Evolutionary conservation across 2,113 vertebrate species (phyloP).

Genomic region (Arenaria interpres): DNA sequence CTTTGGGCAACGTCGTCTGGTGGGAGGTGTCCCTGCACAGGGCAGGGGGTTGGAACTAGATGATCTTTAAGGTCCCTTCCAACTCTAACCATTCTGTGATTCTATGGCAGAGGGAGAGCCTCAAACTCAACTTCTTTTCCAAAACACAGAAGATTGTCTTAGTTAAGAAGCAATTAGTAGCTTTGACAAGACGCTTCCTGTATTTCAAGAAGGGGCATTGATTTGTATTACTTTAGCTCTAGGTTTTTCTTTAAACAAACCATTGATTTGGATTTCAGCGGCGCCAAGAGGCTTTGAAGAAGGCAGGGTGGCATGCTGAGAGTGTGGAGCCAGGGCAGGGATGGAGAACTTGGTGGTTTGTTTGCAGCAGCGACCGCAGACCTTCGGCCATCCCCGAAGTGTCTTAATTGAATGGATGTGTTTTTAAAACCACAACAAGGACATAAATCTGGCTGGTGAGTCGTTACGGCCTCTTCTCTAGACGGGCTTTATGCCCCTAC

Average conservation of each 20-base stretch:
- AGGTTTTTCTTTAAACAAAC: background rate
- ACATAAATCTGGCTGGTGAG: background rate
- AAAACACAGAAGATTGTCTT: background rate
- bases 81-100: too few relatives aligned
- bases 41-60: too few relatives aligned
- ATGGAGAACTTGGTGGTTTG: background rate
- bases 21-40: too few relatives aligned
- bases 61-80: too few relatives aligned
- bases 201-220: background rate
- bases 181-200: accelerated
- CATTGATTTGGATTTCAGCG: background rate
- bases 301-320: background rate
- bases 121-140: background rate
- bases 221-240: background rate
- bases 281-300: background rate
- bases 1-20: too few relatives aligned
- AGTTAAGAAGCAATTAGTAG: background rate
- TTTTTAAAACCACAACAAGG: background rate
- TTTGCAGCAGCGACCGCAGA: background rate
- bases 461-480: background rate
- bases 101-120: background rate
- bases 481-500: background rate
- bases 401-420: background rate
- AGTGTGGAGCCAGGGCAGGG: background rate
- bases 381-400: background rate